phyloP scores from a whole-genome alignment of 2,888 invertebrate species.

The Oscheius sp. region DNA sequence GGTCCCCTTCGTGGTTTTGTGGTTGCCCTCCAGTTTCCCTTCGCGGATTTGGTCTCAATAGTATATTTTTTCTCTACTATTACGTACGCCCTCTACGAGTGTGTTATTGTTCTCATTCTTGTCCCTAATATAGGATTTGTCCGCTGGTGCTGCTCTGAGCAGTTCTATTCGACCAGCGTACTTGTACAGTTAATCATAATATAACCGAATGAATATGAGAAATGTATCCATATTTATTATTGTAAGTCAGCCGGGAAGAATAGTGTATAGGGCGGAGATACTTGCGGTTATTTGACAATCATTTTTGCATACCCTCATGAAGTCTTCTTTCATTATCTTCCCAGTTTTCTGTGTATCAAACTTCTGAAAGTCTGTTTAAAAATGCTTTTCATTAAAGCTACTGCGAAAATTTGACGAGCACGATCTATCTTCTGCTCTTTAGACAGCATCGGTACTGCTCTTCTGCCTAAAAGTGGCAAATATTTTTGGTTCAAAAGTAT shows the following conservation, averaged over 20 bases:
- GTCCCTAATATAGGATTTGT: conserved; percentile 18
- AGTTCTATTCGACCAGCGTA: background rate
- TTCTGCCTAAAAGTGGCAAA: conserved; percentile 47
- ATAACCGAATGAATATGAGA: background rate
- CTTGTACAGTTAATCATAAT: conserved; percentile 17
- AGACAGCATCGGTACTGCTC: conserved; percentile 54
- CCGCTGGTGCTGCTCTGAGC: conserved; percentile 3
- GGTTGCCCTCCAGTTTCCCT: background rate
- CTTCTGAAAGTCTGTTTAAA: conserved; percentile 54
- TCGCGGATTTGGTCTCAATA: conserved; percentile 18
- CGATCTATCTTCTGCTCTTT: conserved; percentile 56
- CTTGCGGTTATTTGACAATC: conserved; percentile 61
- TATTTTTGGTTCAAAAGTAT: background rate
- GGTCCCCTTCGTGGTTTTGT: conserved; percentile 9
- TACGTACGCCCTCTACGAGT: conserved; percentile 20
- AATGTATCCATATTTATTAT: background rate
- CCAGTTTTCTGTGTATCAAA: conserved; percentile 63
- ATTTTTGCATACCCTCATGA: conserved; percentile 62
- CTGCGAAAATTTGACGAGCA: conserved; percentile 58
- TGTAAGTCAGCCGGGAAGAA: conserved; percentile 55
- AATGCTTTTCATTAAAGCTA: conserved; percentile 14
- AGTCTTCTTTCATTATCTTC: conserved; percentile 62
- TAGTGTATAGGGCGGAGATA: conserved; percentile 62
- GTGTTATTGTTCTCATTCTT: conserved; percentile 29
- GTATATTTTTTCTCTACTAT: conserved; percentile 4